Percentiles rank a stretch among this genome's conserved stretches.
These are phyloP conservation scores for Napeogenes inachia DNA, from an alignment of 2,888 invertebrate genomes.

Conservation along the genomic window DNA sequence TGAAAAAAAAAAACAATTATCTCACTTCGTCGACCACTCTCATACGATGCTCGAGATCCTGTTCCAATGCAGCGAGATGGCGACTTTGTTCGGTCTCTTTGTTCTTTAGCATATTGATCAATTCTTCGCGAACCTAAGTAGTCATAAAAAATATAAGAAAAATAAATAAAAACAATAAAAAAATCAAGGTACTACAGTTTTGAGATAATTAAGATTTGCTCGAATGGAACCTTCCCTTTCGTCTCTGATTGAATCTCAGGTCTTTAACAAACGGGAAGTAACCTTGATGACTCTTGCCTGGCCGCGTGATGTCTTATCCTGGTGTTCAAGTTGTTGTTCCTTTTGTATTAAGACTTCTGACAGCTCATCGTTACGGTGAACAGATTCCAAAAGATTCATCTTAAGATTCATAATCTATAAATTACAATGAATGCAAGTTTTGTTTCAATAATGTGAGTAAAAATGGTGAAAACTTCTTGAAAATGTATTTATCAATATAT, in stretches of 20 bases:
- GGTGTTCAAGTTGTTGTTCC: constrained; percentile 77
- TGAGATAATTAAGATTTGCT: too few relatives aligned
- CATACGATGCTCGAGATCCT: constrained; percentile 68
- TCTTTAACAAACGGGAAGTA: constrained; percentile 37
- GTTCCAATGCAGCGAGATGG: constrained; percentile 59
- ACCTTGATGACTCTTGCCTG: constrained; percentile 80
- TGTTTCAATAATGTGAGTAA: too few relatives aligned
- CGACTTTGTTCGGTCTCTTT: constrained; percentile 45
- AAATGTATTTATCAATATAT: too few relatives aligned
- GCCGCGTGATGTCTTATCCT: constrained; percentile 77
- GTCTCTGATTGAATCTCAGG: constrained; percentile 12
- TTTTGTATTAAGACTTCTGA: constrained; percentile 71
- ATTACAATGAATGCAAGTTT: not conserved
- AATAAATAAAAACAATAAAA: constrained; percentile 13
- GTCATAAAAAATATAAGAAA: constrained; percentile 6
- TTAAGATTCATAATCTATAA: constrained; percentile 65
- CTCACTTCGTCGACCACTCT: constrained; percentile 73
- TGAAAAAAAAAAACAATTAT: constrained; percentile 25
- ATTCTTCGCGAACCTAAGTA: not conserved
- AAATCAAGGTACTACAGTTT: too few relatives aligned
- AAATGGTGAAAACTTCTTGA: too few relatives aligned
- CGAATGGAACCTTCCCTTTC: too few relatives aligned
- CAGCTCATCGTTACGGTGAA: constrained; percentile 67
- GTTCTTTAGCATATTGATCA: not conserved
- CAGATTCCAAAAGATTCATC: constrained; percentile 63